A percentile compares a stretch with the other conserved stretches of the same genome.
These are phyloP conservation scores for Rhorus exstirpatorius DNA, from an alignment of 2,888 invertebrate genomes.

Conservation along the genomic window DNA sequence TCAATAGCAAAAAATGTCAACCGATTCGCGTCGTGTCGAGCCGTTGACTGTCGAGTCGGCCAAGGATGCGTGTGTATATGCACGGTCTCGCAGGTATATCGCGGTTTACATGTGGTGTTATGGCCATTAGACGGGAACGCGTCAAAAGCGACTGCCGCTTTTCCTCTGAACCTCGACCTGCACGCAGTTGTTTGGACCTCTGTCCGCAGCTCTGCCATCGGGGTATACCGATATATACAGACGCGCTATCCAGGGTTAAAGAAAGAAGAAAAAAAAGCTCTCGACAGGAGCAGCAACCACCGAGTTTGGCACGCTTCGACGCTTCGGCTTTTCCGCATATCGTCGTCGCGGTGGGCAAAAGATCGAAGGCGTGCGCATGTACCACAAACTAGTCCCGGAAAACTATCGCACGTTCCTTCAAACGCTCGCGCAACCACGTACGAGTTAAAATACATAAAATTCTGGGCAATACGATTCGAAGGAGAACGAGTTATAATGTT, in stretches of 20 bases:
- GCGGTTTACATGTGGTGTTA: constrained; percentile 74
- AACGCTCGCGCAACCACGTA: constrained; percentile 12
- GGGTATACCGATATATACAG: no score
- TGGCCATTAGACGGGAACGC: constrained; percentile 73
- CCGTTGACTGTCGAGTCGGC: constrained; percentile 75
- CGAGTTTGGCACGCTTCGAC: constrained; percentile 76
- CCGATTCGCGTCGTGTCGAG: constrained; percentile 73
- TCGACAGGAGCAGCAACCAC: constrained; percentile 15
- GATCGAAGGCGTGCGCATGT: constrained; percentile 42
- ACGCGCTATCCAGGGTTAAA: constrained; percentile 1
- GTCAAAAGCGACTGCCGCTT: constrained; percentile 61
- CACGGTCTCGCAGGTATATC: constrained; percentile 75
- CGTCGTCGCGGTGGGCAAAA: constrained; percentile 52
- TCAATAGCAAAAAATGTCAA: constrained; percentile 42
- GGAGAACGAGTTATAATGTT: no score
- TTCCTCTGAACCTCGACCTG: constrained; percentile 49
- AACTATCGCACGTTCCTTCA: constrained; percentile 26
- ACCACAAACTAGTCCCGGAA: constrained; percentile 2
- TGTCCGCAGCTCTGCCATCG: no score
- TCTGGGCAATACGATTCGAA: no score
- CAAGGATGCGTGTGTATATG: constrained; percentile 74
- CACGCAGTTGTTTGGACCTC: constrained; percentile 1
- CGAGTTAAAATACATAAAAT: not conserved
- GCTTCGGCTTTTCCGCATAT: constrained; percentile 68
- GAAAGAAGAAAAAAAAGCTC: constrained; percentile 16